phyloP scores from a whole-genome alignment of 2,888 invertebrate genomes.

The Crepidodera aurea region DNA sequence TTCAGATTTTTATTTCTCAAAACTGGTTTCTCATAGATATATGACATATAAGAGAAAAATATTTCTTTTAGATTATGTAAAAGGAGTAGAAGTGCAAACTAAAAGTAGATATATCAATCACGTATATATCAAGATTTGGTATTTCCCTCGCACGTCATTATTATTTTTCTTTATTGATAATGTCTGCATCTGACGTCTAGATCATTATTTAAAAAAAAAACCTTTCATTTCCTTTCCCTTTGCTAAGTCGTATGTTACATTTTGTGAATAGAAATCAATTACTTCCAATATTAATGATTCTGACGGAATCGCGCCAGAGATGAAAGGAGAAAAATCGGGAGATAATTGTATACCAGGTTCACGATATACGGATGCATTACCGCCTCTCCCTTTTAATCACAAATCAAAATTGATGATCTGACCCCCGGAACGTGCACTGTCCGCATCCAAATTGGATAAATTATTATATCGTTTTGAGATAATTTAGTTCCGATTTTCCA shows the following conservation, averaged over 20 bases:
- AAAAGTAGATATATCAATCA: neutral
- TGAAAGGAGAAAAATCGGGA: slow-evolving; percentile 2
- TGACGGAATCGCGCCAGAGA: neutral
- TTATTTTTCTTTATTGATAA: neutral
- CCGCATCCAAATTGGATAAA: neutral
- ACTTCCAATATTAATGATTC: slow-evolving; percentile 17
- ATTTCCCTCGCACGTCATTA: neutral
- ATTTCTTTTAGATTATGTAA: too few species aligned
- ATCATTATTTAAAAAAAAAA: slow-evolving; percentile 10
- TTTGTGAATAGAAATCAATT: slow-evolving; percentile 17
- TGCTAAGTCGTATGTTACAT: slow-evolving; percentile 12
- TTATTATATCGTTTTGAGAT: neutral
- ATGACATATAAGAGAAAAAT: too few species aligned
- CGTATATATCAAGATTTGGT: neutral
- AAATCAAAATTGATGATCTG: slow-evolving; percentile 10
- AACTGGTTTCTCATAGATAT: too few species aligned
- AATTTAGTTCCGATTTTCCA: neutral
- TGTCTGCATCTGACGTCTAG: neutral
- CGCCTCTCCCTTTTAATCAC: neutral
- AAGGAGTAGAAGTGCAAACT: too few species aligned
- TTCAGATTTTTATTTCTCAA: too few species aligned
- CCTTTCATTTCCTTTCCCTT: slow-evolving; percentile 7
- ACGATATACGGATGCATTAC: neutral
- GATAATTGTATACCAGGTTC: slow-evolving; percentile 9
- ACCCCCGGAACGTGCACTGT: neutral